Evolutionary conservation across 2,888 invertebrate genomes (phyloP).

Genomic region (Cheiracanthium punctorium): DNA sequence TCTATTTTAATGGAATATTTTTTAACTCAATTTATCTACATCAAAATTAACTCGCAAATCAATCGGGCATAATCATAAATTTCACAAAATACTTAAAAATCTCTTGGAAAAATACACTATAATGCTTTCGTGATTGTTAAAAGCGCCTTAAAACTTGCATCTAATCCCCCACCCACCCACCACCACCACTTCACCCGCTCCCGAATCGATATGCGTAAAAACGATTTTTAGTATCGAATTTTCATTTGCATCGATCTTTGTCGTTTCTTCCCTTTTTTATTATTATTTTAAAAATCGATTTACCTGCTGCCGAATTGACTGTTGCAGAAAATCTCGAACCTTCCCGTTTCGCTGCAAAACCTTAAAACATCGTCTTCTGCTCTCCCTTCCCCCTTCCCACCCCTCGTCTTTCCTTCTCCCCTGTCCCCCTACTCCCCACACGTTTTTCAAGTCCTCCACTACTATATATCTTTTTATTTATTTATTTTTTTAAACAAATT

Average conservation of each 20-base stretch:
- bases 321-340: not conserved
- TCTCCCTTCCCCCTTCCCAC: not conserved
- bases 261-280: not conserved
- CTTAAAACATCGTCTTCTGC: no score
- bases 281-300: constrained; percentile 13
- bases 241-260: constrained; percentile 2
- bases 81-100: not conserved
- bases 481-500: not conserved
- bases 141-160: not conserved
- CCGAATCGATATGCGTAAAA: not conserved
- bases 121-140: not conserved
- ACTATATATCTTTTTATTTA: no score
- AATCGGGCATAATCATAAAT: not conserved
- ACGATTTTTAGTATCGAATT: constrained; percentile 15
- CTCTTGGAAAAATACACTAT: not conserved
- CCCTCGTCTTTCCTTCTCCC: not conserved
- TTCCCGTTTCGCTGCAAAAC: not conserved
- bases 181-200: no score
- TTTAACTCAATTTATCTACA: no score
- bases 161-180: no score
- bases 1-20: no score
- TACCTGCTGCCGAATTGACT: constrained; percentile 3
- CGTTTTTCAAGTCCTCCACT: no score
- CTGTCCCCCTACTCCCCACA: not conserved
- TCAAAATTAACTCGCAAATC: not conserved